Percentiles rank a stretch among this genome's conserved stretches.
Evolutionary conservation across 2,797 vertebrate species (phyloP).

Genomic region (Falco rusticolus): DNA sequence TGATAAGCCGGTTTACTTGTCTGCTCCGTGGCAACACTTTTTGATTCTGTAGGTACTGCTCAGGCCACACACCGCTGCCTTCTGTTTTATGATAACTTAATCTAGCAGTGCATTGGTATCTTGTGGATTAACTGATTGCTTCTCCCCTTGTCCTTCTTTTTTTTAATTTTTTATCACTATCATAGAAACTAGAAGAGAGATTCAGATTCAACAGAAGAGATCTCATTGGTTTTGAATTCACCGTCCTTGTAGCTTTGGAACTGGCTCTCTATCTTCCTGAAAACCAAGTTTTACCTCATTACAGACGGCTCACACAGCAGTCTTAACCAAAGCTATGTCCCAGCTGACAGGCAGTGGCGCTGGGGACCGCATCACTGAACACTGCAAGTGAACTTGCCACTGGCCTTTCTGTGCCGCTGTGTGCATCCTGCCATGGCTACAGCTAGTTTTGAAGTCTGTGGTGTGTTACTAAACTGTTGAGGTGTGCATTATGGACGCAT

Average conservation of each 20-base stretch:
- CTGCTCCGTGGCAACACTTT: background rate
- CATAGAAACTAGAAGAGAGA: slow-evolving; percentile 94
- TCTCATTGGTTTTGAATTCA: slow-evolving; percentile 93
- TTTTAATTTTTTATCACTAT: background rate
- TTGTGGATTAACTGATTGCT: background rate
- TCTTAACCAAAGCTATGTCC: slow-evolving; percentile 75
- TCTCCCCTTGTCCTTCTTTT: background rate
- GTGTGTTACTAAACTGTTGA: background rate
- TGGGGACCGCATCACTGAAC: background rate
- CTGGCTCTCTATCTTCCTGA: slow-evolving; percentile 96
- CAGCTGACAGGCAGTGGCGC: background rate
- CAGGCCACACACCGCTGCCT: background rate
- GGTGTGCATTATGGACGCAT: background rate
- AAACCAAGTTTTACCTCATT: slow-evolving; percentile 97
- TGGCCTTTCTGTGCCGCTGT: background rate
- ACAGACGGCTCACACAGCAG: slow-evolving; percentile 92
- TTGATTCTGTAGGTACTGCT: background rate
- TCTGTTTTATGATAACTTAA: background rate
- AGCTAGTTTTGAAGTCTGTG: background rate
- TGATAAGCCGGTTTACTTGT: background rate
- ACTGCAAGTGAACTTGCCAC: background rate
- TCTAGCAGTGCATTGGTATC: background rate
- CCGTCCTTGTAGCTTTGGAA: slow-evolving; percentile 95
- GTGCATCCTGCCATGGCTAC: background rate
- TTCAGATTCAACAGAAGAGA: slow-evolving; percentile 95